Evolutionary conservation across 2,888 invertebrate genomes (phyloP), one percentile per base, ranked within the genome.

Genomic region (Caenorhabditis doughertyi): DNA sequence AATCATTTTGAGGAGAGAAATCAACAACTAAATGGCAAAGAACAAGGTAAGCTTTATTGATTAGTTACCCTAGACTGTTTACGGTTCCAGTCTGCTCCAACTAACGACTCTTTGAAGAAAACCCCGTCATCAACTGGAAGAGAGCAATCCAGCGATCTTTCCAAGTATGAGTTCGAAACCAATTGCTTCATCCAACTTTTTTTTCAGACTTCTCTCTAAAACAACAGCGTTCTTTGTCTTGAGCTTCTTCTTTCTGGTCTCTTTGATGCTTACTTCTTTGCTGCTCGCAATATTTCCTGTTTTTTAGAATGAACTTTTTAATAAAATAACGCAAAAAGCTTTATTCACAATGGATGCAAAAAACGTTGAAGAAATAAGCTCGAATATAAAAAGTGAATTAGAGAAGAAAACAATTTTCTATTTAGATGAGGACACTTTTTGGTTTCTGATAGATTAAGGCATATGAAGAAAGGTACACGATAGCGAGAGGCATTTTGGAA

Each of bases 301-400:
- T 27, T 51, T 25, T 49, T 32, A 47, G 18, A 55, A 47, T 47
- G 1, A 7, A 47, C 7, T 42, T 16, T 25, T 42, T 7, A 49
- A 35, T n/a, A 49, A n/a, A 47, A 55, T 32, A 27, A 44, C 21
- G 16, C 3, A 13, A 39, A 39, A 47, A 27, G 32, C n/a, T 51
- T 51, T 35, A 68, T 67, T 67, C 65, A 60, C 39, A 67, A 76
- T 27, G 42, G 27, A 21, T 58, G 58, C 49, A 56, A 29, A 25
- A 39, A 56, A 71, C 1, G n/a, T 18, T 47, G 44, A 18, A 3
- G 44, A 56, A 56, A 35, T 21, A 79, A 79, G 79, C 79, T 71
- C 71, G 70, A 49, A 39, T n/a, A 23, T 21, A 55, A 39, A 55
- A 72, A 79, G 72, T 79, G 79, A 71, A 71, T 56, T 47, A 67